Evolutionary conservation across 2,888 invertebrate genomes (phyloP).

Genomic region (Lasioglossum villosulum): DNA sequence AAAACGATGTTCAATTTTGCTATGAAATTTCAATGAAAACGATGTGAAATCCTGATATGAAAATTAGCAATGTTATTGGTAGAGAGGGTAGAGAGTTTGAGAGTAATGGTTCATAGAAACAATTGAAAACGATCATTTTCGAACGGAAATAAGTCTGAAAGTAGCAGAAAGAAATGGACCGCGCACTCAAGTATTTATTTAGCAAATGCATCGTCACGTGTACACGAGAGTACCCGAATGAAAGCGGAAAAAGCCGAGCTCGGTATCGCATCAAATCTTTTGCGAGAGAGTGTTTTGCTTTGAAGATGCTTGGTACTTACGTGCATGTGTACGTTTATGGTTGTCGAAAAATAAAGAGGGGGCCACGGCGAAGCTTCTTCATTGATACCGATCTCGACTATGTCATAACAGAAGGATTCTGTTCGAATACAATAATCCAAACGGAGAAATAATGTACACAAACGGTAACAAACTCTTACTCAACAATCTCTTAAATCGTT

Average conservation of each 20-base stretch:
- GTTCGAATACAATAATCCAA: constrained; percentile 36
- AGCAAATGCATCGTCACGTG: constrained; percentile 56
- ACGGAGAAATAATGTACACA: constrained; percentile 73
- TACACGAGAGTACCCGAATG: constrained; percentile 56
- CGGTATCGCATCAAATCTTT: constrained; percentile 36
- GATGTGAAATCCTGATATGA: too few species aligned
- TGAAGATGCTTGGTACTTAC: neutral
- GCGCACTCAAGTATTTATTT: constrained; percentile 35
- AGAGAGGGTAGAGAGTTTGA: too few species aligned
- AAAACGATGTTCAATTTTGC: too few species aligned
- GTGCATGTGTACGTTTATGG: constrained; percentile 1
- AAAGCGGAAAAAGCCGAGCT: constrained; percentile 57
- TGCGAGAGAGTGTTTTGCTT: constrained; percentile 35
- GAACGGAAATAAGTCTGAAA: too few species aligned
- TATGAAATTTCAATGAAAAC: too few species aligned
- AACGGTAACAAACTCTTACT: constrained; percentile 71
- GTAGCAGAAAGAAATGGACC: neutral
- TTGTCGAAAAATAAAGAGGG: constrained; percentile 39
- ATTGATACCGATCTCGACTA: constrained; percentile 46
- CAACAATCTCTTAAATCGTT: neutral
- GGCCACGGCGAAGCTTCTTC: constrained; percentile 34
- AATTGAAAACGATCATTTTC: neutral
- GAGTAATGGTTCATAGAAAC: neutral
- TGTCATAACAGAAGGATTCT: constrained; percentile 46
- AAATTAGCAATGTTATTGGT: too few species aligned